These are phyloP conservation scores for Blomia tropicalis DNA, from an alignment of 2,888 invertebrate species.

Conservation along the genomic window DNA sequence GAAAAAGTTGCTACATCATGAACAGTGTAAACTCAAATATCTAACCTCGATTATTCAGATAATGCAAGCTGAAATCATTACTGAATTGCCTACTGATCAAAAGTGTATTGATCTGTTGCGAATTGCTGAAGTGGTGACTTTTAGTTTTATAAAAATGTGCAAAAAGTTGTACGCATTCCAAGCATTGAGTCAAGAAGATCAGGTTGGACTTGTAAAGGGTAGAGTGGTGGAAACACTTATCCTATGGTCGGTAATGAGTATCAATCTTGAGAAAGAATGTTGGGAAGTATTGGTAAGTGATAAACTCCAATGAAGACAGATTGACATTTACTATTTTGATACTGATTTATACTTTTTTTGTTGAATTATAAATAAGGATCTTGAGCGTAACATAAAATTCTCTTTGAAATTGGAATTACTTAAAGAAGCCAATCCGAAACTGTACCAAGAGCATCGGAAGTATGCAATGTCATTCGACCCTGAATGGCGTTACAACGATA, in stretches of 20 bases:
- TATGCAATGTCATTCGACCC: conserved; percentile 72
- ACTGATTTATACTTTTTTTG: neutral
- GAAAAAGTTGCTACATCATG: neutral
- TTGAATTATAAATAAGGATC: conserved; percentile 12
- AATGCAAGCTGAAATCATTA: conserved; percentile 18
- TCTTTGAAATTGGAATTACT: conserved; percentile 58
- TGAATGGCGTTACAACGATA: conserved; percentile 68
- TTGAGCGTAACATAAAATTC: conserved; percentile 17
- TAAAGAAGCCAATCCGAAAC: conserved; percentile 65
- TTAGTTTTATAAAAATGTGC: conserved; percentile 50
- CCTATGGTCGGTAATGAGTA: conserved; percentile 74
- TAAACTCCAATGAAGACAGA: too few relatives aligned
- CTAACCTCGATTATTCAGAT: conserved; percentile 18
- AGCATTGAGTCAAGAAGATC: conserved; percentile 83
- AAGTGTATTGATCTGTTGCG: conserved; percentile 56
- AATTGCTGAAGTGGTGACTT: conserved; percentile 75
- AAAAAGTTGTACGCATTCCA: conserved; percentile 57
- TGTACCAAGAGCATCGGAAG: conserved; percentile 68
- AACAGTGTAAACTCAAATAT: conserved; percentile 11
- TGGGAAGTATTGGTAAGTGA: conserved; percentile 47
- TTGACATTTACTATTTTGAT: neutral
- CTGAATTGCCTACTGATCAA: conserved; percentile 7
- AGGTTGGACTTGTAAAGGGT: conserved; percentile 69
- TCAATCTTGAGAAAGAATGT: conserved; percentile 67
- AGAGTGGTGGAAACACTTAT: conserved; percentile 95